phyloP scores from a whole-genome alignment of 2,797 vertebrate species.

The Clamator glandarius region DNA sequence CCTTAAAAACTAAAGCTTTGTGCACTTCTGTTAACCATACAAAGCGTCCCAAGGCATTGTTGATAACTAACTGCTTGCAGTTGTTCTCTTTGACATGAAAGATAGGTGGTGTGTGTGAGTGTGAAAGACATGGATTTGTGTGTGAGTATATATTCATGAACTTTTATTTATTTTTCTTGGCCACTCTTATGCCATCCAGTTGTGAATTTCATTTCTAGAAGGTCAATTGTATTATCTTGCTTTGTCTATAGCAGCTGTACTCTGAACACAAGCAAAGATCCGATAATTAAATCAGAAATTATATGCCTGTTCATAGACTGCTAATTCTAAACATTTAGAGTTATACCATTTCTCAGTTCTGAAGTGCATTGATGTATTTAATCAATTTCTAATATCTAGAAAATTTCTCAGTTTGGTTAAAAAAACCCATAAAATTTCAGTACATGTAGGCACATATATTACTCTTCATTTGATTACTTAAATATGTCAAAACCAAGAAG shows the following conservation, averaged over 20 bases:
- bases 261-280: neutral
- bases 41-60: constrained; percentile 34
- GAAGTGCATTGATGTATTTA: neutral
- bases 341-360: neutral
- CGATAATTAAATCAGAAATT: neutral
- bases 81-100: neutral
- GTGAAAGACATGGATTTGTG: neutral
- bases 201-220: neutral
- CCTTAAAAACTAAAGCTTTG: constrained; percentile 55
- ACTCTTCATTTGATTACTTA: neutral
- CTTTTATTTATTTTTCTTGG: neutral
- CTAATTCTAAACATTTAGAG: neutral
- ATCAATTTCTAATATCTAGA: neutral
- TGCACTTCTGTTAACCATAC: constrained; percentile 43
- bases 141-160: neutral
- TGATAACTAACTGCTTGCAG: constrained; percentile 25
- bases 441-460: neutral
- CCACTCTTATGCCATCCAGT: neutral
- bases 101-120: neutral
- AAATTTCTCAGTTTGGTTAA: neutral
- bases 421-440: accelerated
- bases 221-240: neutral
- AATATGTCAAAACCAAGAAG: neutral
- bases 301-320: neutral
- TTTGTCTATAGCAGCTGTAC: neutral